Conservation (phyloP, 2,797 vertebrate species). For the Anisognathus igniventris region DNA sequence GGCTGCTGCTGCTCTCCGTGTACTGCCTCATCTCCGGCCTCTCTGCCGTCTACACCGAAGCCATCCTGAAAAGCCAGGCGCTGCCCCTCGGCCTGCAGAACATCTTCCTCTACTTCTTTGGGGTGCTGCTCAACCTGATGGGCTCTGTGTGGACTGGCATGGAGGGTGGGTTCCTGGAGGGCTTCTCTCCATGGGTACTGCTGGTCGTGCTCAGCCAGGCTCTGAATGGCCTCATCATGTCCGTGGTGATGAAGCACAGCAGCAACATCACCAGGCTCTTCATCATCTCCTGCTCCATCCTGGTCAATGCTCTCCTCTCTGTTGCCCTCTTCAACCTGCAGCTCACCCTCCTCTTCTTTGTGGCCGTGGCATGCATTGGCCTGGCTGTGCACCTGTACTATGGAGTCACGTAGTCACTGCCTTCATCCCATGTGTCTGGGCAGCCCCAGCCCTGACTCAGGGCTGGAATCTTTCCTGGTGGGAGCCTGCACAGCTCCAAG, state of each 20-base stretch:
- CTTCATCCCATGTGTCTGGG: fast-evolving
- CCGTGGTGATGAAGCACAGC: slow-evolving; percentile 91
- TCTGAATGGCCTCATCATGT: slow-evolving; percentile 91
- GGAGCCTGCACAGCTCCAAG: not conserved
- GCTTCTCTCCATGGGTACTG: slow-evolving; percentile 82
- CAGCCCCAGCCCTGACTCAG: not conserved
- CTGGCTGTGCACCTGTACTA: slow-evolving; percentile 90
- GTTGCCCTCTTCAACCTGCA: slow-evolving; percentile 83
- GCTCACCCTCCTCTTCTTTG: slow-evolving; percentile 83
- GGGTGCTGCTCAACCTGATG: slow-evolving; percentile 81
- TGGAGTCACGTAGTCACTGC: slow-evolving; percentile 33
- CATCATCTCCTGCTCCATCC: slow-evolving; percentile 90
- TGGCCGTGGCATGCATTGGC: slow-evolving; percentile 80
- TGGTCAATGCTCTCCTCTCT: slow-evolving; percentile 88
- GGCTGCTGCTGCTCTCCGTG: slow-evolving; percentile 80
- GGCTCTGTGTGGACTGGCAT: slow-evolving; percentile 70
- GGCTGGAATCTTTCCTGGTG: not conserved
- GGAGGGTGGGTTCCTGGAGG: slow-evolving; percentile 78
- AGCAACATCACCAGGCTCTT: slow-evolving; percentile 93
- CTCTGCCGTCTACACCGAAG: slow-evolving; percentile 90
- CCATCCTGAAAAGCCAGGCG: slow-evolving; percentile 84
- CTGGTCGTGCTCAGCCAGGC: slow-evolving; percentile 85
- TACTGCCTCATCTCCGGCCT: slow-evolving; percentile 89
- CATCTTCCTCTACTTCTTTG: slow-evolving; percentile 89
- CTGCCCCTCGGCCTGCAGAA: slow-evolving; percentile 91